Evolutionary conservation across 2,888 invertebrate species (phyloP), one percentile per base, ranked within the genome.

Genomic region (Disparrhopalites patrizii): DNA sequence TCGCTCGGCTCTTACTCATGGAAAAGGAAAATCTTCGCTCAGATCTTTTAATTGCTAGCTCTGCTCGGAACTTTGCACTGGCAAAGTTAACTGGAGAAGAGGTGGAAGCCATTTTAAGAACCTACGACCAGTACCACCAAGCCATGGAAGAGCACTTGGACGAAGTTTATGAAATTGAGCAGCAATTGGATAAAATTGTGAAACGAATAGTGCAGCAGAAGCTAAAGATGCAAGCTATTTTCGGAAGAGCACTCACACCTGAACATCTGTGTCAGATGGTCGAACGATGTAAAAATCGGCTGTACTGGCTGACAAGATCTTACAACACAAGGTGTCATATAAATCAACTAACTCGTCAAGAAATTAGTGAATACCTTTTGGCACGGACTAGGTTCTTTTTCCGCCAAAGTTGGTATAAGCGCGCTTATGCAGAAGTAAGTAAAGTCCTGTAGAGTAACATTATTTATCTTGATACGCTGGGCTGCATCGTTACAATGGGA

Each of bases 101-200:
- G 2, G 38, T 62, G 23, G 62, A 62, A 38, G 4, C 23, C 18
- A 23, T 62, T 23, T 18, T 52, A n/a, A n/a, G 38, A 18, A 52
- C 8, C n/a, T 62, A 52, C 18, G 52, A 52, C n/a, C 36, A 51
- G 7, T 62, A 36, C 28, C 23, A n/a, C 1, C 8, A 18, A 5
- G 15, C 28, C 1, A 52, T 62, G 62, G 54, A 62, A 30, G 62
- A 51, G 5, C 28, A 50, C n/a, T 13, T 62, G 40, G 62, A 62
- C 15, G 62, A 62, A 52, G 54, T 52, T 1, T 38, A 15, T 38
- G 62, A 62, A 13, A 62, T 54, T 25, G 62, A 62, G 20, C 38
- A 54, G 13, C 62, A 62, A 27, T 23, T 62, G 36, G 62, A 62
- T 27, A 62, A 62, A 38, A 62, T 62, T 18, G 25, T 62, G 1